phyloP scores from a whole-genome alignment of 1,140 invertebrate genomes.

The Nephila pilipes region DNA sequence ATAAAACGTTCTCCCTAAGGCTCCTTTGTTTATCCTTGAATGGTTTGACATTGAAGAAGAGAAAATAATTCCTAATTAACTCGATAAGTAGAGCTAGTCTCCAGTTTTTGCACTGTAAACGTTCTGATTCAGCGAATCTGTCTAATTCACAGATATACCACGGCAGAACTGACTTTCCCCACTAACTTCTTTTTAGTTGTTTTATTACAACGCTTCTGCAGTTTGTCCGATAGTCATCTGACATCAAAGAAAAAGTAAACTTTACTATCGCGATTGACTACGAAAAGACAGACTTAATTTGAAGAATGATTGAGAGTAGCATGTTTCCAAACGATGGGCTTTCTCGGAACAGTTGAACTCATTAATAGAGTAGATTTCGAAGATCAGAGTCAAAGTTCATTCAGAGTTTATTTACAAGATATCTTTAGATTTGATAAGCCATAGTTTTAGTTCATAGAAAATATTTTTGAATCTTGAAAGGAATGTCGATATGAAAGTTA shows the following conservation, averaged over 20 bases:
- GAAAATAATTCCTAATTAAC: background rate
- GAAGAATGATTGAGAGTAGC: background rate
- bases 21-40: background rate
- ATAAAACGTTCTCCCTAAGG: background rate
- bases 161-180: background rate
- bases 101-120: background rate
- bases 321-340: background rate
- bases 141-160: background rate
- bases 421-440: conserved; percentile 19
- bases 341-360: background rate
- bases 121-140: background rate
- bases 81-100: background rate
- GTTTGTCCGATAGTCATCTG: background rate
- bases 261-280: background rate
- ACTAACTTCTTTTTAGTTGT: background rate
- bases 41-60: background rate
- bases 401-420: background rate
- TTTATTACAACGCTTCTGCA: background rate
- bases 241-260: background rate
- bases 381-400: background rate
- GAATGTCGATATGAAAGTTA: background rate
- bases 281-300: background rate
- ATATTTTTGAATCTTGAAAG: background rate
- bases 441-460: background rate
- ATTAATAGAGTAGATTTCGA: background rate